Conservation (phyloP, 1,140 invertebrate genomes). For the Gryon sp. region DNA sequence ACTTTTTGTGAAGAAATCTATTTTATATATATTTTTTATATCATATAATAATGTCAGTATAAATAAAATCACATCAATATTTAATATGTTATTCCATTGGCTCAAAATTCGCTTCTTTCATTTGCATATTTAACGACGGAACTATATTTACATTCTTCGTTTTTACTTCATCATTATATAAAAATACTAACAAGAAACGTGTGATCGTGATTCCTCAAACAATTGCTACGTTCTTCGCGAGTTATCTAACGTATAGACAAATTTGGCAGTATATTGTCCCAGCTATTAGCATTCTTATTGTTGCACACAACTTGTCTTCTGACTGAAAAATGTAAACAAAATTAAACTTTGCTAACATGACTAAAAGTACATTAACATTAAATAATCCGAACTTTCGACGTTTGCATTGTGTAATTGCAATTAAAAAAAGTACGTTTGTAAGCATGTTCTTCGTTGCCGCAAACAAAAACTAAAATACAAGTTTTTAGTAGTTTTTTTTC, state of each 20-base stretch:
- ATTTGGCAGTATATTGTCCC: conserved; percentile 80
- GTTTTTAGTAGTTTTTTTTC: too few species aligned
- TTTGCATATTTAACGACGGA: conserved; percentile 22
- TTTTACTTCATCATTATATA: conserved; percentile 75
- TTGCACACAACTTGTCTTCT: conserved; percentile 66
- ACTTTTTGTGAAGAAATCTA: too few species aligned
- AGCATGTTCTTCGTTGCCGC: not conserved
- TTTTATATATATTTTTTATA: too few species aligned
- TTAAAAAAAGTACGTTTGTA: too few species aligned
- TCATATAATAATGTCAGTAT: too few species aligned
- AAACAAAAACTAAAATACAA: too few species aligned
- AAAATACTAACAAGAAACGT: conserved; percentile 78
- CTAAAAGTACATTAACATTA: not conserved
- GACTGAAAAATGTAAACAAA: too few species aligned
- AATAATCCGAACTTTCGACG: too few species aligned
- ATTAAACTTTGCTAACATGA: too few species aligned
- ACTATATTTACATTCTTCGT: conserved; percentile 61
- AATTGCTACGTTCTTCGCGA: conserved; percentile 68
- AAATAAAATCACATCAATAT: not conserved
- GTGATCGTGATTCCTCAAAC: conserved; percentile 69
- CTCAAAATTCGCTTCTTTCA: conserved; percentile 47
- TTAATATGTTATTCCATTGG: conserved; percentile 66
- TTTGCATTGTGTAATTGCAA: too few species aligned
- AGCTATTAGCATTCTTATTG: conserved; percentile 76
- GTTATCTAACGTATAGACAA: conserved; percentile 75